Evolutionary conservation across 2,113 vertebrate species (phyloP).

Genomic region (Rhinogobius similis): DNA sequence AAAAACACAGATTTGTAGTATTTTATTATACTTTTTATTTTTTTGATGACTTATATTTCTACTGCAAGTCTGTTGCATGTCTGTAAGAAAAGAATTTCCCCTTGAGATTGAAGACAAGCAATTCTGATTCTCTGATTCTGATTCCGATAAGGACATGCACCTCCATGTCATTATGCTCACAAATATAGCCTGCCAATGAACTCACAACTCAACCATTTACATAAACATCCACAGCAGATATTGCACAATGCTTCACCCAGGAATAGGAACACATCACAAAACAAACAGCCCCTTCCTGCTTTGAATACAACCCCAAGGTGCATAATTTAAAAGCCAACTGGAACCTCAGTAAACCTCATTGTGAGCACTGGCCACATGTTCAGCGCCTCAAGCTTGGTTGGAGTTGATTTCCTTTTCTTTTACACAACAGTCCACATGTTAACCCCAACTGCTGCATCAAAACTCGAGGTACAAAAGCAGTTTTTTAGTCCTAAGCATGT

Average conservation of each 20-base stretch:
- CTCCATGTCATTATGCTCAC: conserved; percentile 47
- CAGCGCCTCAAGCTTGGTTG: conserved; percentile 3
- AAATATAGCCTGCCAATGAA: conserved; percentile 47
- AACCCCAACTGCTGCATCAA: conserved; percentile 1
- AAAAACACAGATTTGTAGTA: too few species aligned
- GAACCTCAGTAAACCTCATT: background rate
- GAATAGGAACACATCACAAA: conserved; percentile 12
- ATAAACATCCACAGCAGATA: conserved; percentile 29
- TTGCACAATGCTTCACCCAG: conserved; percentile 6
- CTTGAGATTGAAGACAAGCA: too few species aligned
- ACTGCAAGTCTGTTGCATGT: too few species aligned
- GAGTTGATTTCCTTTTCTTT: conserved; percentile 13
- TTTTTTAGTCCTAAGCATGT: too few species aligned
- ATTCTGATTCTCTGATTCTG: too few species aligned
- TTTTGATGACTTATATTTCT: too few species aligned
- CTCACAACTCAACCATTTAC: conserved; percentile 13
- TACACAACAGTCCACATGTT: background rate
- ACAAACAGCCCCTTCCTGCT: background rate
- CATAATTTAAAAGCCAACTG: conserved; percentile 14
- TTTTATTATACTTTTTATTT: too few species aligned
- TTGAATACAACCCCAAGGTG: conserved; percentile 10
- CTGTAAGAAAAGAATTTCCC: too few species aligned
- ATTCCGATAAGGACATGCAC: too few species aligned
- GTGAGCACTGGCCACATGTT: conserved; percentile 25
- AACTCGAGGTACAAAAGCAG: background rate